Conservation (phyloP, 2,113 vertebrate species). For the Nesoenas mayeri region DNA sequence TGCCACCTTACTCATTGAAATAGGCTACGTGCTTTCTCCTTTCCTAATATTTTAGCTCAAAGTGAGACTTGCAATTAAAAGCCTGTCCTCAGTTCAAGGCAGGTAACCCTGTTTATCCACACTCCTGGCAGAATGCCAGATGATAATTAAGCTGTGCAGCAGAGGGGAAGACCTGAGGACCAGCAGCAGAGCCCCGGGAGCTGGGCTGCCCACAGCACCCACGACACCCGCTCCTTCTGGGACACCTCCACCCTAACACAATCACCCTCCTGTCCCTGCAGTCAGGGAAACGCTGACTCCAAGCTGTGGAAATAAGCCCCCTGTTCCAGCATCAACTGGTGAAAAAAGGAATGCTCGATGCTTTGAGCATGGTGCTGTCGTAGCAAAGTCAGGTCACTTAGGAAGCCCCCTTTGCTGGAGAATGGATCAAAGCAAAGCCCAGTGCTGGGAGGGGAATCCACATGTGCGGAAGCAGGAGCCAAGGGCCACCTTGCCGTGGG, state of each 20-base stretch:
- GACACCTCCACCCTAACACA: accelerated
- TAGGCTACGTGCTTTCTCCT: accelerated
- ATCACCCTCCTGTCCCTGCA: neutral
- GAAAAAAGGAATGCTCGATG: neutral
- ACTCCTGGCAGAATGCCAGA: accelerated
- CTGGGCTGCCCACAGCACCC: neutral
- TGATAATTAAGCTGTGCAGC: accelerated
- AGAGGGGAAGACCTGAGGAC: neutral
- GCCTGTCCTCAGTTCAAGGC: accelerated
- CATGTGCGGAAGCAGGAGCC: too few relatives aligned
- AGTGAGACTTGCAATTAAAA: accelerated
- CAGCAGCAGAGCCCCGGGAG: neutral
- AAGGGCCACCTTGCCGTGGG: too few relatives aligned
- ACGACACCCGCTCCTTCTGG: neutral
- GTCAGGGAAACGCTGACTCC: neutral
- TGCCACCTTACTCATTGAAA: accelerated
- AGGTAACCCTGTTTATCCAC: accelerated
- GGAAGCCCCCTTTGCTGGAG: accelerated
- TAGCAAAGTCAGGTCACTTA: too few relatives aligned
- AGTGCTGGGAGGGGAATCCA: neutral
- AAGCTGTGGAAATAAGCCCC: neutral
- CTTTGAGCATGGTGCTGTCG: neutral
- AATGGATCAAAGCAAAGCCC: neutral
- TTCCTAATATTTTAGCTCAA: accelerated
- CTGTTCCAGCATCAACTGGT: neutral